These are phyloP conservation scores for Nasonia giraulti DNA, from an alignment of 1,140 invertebrate species.

Conservation along the genomic window DNA sequence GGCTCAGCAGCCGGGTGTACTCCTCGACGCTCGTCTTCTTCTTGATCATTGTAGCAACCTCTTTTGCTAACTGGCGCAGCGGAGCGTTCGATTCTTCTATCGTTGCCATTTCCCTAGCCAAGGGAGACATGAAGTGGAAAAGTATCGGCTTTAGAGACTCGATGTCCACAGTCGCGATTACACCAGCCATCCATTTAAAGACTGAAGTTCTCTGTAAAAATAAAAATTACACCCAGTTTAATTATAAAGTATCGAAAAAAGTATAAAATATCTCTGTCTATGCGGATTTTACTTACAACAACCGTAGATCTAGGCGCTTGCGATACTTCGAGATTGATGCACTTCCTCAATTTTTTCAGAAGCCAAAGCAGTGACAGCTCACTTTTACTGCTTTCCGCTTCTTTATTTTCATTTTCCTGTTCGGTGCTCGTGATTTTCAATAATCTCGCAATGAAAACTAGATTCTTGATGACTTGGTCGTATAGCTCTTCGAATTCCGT, in stretches of 20 bases:
- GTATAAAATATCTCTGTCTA: background rate
- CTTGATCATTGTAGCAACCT: conserved; percentile 81
- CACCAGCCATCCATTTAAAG: conserved; percentile 84
- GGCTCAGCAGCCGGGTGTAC: conserved; percentile 78
- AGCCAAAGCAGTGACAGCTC: conserved; percentile 79
- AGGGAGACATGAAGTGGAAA: conserved; percentile 77
- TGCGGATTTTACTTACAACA: conserved; percentile 74
- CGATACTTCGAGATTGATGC: conserved; percentile 84
- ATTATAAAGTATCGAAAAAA: background rate
- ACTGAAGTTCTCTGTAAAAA: conserved; percentile 77
- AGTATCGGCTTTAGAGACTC: conserved; percentile 75
- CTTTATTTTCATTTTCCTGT: conserved; percentile 65
- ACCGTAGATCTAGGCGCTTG: conserved; percentile 74
- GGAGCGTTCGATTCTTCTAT: conserved; percentile 75
- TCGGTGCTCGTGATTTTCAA: conserved; percentile 73
- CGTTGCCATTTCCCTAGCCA: conserved; percentile 81
- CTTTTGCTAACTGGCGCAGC: conserved; percentile 78
- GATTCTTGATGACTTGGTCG: conserved; percentile 83
- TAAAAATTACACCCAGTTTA: background rate
- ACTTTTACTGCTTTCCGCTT: conserved; percentile 65
- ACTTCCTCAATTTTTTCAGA: conserved; percentile 79
- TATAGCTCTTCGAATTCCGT: conserved; percentile 76
- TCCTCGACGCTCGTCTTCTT: conserved; percentile 79
- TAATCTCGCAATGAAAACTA: conserved; percentile 81
- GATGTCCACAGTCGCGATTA: conserved; percentile 76